These are phyloP conservation scores for Leucoma salicis DNA, from an alignment of 2,888 invertebrate genomes.

Conservation along the genomic window DNA sequence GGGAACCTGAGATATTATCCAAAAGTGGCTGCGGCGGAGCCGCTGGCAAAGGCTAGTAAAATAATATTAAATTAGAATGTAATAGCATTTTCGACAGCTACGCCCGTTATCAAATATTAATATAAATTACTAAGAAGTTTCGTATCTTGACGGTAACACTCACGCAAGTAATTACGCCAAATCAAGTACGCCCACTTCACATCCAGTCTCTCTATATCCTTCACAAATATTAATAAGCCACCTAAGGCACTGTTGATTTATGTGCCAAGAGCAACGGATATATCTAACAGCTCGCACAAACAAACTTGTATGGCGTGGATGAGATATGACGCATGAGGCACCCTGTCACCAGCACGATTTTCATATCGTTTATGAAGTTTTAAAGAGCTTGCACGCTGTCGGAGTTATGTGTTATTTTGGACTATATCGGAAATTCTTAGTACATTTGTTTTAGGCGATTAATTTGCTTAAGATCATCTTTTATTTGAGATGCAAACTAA, in stretches of 20 bases:
- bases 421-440: no score
- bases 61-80: background rate
- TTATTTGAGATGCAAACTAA: no score
- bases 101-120: background rate
- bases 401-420: no score
- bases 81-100: background rate
- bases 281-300: conserved; percentile 62
- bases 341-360: conserved; percentile 50
- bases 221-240: conserved; percentile 76
- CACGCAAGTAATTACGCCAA: conserved; percentile 5
- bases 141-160: conserved; percentile 3
- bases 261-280: conserved; percentile 63
- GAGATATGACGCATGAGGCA: conserved; percentile 47
- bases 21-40: no score
- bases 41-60: no score
- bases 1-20: no score
- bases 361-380: conserved; percentile 49
- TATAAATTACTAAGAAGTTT: conserved; percentile 2
- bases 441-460: no score
- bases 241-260: conserved; percentile 75
- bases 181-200: conserved; percentile 17
- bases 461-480: no score
- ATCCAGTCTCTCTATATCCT: conserved; percentile 39
- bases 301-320: conserved; percentile 43
- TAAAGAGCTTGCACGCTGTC: background rate